phyloP scores from a whole-genome alignment of 2,888 invertebrate species.

The Chrysopilus asiliformis region DNA sequence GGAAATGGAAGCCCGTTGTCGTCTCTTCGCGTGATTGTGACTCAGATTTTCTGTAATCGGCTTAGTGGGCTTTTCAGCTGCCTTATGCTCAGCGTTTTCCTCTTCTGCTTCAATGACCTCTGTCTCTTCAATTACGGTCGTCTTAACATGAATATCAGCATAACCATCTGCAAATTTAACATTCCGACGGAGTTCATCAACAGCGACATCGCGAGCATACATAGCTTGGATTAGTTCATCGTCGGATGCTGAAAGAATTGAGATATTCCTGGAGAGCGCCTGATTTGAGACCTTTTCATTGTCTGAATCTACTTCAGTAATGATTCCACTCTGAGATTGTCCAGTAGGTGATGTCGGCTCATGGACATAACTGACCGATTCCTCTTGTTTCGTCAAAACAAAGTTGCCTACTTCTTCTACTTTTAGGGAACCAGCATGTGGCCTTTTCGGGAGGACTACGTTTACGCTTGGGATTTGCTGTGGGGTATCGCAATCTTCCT shows the following conservation, averaged over 20 bases:
- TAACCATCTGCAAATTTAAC: constrained; percentile 38
- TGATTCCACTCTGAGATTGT: constrained; percentile 40
- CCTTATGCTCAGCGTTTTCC: constrained; percentile 5
- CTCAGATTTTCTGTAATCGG: constrained; percentile 1
- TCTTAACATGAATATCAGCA: constrained; percentile 18
- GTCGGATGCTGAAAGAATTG: constrained; percentile 52
- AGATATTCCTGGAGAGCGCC: constrained; percentile 42
- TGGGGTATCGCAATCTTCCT: constrained; percentile 30
- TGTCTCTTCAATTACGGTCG: constrained; percentile 25
- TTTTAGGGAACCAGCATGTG: constrained; percentile 41
- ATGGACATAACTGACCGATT: constrained; percentile 13
- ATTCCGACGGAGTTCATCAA: constrained; percentile 43
- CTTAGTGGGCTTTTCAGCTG: background rate
- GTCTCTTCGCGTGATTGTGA: background rate
- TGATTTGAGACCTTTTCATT: constrained; percentile 20
- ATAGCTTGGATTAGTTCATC: constrained; percentile 38
- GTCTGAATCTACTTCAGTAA: constrained; percentile 42
- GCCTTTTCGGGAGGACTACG: constrained; percentile 38
- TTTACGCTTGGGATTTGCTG: constrained; percentile 23
- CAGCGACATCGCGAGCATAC: constrained; percentile 44
- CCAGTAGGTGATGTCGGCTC: constrained; percentile 34
- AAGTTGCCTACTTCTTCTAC: constrained; percentile 43
- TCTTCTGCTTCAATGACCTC: constrained; percentile 10
- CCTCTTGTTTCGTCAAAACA: constrained; percentile 14
- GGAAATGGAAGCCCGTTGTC: background rate